These are phyloP conservation scores for Apodemia zela DNA, from an alignment of 2,888 invertebrate genomes.

Conservation along the genomic window DNA sequence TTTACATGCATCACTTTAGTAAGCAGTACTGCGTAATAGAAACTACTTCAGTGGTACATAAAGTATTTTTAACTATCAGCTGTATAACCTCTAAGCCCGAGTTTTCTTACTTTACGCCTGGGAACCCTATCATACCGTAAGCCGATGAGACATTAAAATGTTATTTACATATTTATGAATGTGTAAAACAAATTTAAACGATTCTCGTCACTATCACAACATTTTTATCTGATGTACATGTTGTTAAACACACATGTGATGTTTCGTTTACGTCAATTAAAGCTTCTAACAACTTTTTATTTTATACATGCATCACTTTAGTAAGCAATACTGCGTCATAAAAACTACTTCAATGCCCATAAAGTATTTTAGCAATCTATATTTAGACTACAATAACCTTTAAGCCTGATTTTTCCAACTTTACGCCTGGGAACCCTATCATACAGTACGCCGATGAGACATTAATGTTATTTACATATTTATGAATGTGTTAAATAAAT, in stretches of 20 bases:
- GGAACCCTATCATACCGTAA: neutral
- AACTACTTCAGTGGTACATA: no score
- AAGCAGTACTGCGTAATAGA: no score
- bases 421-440: neutral
- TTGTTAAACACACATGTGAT: neutral
- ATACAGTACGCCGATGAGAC: neutral
- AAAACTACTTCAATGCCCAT: no score
- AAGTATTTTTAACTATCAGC: no score
- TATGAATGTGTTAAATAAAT: constrained; percentile 17
- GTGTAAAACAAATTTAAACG: constrained; percentile 17
- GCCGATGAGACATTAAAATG: constrained; percentile 11
- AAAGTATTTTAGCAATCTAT: no score
- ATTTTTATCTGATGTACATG: constrained; percentile 9
- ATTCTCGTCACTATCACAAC: constrained; percentile 10
- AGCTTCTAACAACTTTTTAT: no score
- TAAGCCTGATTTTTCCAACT: neutral
- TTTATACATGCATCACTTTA: no score
- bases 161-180: constrained; percentile 18
- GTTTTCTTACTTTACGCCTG: neutral
- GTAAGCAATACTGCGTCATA: no score
- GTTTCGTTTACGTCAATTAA: constrained; percentile 1
- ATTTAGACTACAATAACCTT: neutral
- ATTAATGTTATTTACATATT: constrained; percentile 18
- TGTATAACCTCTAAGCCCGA: neutral
- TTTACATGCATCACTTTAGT: no score